phyloP scores from a whole-genome alignment of 2,113 vertebrate species.

The Tauraco erythrolophus region DNA sequence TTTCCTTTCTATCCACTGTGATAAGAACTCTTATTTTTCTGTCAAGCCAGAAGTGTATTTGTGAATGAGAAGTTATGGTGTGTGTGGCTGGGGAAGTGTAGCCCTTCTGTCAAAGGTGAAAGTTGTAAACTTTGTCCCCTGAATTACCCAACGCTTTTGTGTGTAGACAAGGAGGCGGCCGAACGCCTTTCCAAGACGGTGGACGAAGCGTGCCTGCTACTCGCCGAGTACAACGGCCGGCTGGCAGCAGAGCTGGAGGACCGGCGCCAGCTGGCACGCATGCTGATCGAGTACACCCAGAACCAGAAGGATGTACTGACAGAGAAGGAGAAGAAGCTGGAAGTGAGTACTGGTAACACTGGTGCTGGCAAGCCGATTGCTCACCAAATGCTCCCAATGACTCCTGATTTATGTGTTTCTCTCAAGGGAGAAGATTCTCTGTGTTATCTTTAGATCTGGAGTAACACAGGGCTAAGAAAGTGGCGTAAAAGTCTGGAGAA shows the following conservation, averaged over 20 bases:
- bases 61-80: not conserved
- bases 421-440: rapidly evolving
- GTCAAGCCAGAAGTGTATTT: not conserved
- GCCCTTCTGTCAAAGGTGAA: not conserved
- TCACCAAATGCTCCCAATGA: rapidly evolving
- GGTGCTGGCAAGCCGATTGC: rapidly evolving
- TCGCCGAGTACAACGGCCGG: conserved; percentile 96
- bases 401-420: not conserved
- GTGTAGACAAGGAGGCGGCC: conserved; percentile 92
- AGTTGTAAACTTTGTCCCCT: not conserved
- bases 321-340: conserved; percentile 96
- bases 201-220: conserved; percentile 94
- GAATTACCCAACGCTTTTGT: not conserved
- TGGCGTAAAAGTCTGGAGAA: rapidly evolving
- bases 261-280: conserved; percentile 93
- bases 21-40: not conserved
- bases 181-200: conserved; percentile 96
- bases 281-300: conserved; percentile 95
- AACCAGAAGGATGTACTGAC: conserved; percentile 93
- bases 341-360: conserved; percentile 76
- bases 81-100: not conserved
- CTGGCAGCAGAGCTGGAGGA: conserved; percentile 97
- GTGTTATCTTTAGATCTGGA: not conserved
- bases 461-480: rapidly evolving
- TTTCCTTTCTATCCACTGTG: not conserved